These are phyloP conservation scores for Cotesia typhae DNA, from an alignment of 1,140 invertebrate genomes.

Conservation along the genomic window DNA sequence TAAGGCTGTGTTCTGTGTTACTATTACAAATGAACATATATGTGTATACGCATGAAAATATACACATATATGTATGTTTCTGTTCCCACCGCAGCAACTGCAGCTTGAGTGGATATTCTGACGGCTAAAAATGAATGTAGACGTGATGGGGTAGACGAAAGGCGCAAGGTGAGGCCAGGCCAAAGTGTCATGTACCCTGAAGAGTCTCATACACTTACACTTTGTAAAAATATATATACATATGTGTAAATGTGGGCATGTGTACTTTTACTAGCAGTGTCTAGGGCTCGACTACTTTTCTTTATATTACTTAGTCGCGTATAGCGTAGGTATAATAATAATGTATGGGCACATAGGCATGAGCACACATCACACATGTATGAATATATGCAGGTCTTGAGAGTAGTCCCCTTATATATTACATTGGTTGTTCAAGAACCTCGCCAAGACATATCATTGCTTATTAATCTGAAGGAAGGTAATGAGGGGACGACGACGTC, in stretches of 20 bases:
- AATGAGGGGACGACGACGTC: conserved; percentile 26
- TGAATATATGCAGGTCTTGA: too few species aligned
- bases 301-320: neutral
- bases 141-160: conserved; percentile 21
- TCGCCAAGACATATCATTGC: conserved; percentile 25
- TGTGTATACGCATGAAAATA: too few species aligned
- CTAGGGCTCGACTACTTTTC: neutral
- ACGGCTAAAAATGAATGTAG: conserved; percentile 19
- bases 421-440: neutral
- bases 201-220: conserved; percentile 13
- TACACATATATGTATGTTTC: neutral
- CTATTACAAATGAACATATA: too few species aligned
- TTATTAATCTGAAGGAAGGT: conserved; percentile 30
- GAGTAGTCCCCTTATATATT: neutral
- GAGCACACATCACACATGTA: too few species aligned
- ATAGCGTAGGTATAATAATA: too few species aligned
- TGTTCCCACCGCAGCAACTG: conserved; percentile 22
- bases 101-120: neutral
- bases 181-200: conserved; percentile 24
- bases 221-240: too few species aligned
- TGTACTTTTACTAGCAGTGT: too few species aligned
- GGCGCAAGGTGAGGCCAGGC: conserved; percentile 7
- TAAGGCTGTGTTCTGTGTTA: too few species aligned
- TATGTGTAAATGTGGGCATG: too few species aligned
- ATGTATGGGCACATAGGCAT: too few species aligned